Base-by-base conservation (phyloP, 2,797 vertebrate species). In the Bryconaethiops microstoma region DNA sequence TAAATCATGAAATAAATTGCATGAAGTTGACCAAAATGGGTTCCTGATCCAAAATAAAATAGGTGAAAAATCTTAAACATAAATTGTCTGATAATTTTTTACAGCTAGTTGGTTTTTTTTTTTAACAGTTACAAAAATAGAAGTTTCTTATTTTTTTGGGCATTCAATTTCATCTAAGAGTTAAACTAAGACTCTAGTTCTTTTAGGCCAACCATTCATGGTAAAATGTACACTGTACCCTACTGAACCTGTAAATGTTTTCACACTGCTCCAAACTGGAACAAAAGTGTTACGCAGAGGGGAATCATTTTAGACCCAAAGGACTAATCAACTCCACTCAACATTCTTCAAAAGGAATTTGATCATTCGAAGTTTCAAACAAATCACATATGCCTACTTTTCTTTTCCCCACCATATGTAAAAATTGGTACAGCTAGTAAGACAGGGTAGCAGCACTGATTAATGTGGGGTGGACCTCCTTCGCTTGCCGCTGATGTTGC, bases 391-490 rank as follows among this genome's bases (percentile, higher is more conserved):
- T 35, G 90, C 91, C 69, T 67, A 67, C 86, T 87, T 90, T 87
- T 88, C 87, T 16, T 89, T 80, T 45, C 89, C 87, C 84, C 82
- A 23, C 29, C 89, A 83, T 89, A 86, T 92, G 90, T 95, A 92
- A 94, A 96, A 95, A 94, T 94, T 93, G 90, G 92, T 91, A 94
- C 79, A 88, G 90, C 92, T 91, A 91, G 91, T 88, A 87, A 90
- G 88, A 89, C 87, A 85, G 73, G 59, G 39, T 71, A 16, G 55
- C 4, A 2, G 14, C 42, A 62, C 19, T 25, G 69, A 92, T 95
- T 94, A 98, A 93, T 94, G 93, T 65, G 87, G 90, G 79, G 91
- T 88, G 76, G 96, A 96, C 89, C 97, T 94, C 92, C 96, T 96
- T 90, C 96, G 94, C 92, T 96, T 96, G 87, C 95, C 95, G 21